A percentile compares a stretch with the other conserved stretches of the same genome.
Evolutionary conservation across 2,113 vertebrate species (phyloP).

Genomic region (Zosterops japonicus): DNA sequence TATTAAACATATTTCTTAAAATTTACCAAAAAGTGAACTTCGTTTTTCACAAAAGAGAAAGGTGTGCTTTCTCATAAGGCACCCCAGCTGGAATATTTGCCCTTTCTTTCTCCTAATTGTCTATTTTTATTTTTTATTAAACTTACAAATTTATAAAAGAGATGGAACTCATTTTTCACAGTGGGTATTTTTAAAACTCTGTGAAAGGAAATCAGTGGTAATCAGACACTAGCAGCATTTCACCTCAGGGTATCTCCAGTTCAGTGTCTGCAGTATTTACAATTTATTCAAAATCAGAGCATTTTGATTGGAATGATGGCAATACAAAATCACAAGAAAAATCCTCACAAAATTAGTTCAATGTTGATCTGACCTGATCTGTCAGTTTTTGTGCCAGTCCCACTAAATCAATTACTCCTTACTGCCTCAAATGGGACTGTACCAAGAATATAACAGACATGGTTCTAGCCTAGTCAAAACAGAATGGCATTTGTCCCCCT

Average conservation of each 20-base stretch:
- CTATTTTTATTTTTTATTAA: no score
- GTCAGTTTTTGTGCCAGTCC: background rate
- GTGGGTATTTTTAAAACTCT: background rate
- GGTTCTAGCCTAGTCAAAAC: background rate
- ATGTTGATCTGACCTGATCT: background rate
- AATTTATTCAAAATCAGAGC: background rate
- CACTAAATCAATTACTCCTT: background rate
- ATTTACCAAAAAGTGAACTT: no score
- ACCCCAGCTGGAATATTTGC: no score
- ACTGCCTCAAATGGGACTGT: background rate
- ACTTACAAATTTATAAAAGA: no score
- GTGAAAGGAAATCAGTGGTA: background rate
- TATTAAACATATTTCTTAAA: no score
- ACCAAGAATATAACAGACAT: background rate
- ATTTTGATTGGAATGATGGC: background rate
- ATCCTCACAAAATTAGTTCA: background rate
- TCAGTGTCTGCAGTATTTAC: background rate
- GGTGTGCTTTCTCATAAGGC: no score
- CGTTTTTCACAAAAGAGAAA: no score
- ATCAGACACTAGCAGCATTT: background rate
- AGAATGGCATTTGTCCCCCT: background rate
- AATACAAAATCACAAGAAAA: background rate
- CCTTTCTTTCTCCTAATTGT: no score
- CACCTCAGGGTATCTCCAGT: background rate
- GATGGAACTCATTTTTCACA: no score